Conservation (phyloP, 2,797 vertebrate genomes). For the Cynopterus sphinx region DNA sequence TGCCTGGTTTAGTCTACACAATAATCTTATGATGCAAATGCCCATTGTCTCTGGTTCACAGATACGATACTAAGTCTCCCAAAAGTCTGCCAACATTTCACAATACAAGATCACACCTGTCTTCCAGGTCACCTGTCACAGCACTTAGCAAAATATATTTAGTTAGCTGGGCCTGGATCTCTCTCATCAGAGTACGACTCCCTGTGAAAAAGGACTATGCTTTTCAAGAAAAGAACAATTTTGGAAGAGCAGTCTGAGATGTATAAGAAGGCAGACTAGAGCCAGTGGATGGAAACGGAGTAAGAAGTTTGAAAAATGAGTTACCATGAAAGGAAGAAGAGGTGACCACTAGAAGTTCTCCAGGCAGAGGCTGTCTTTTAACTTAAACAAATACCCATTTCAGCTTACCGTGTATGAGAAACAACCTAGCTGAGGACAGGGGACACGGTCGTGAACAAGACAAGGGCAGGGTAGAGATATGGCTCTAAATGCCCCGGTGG, state of each 20-base stretch:
- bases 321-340: background rate
- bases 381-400: background rate
- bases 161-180: background rate
- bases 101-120: background rate
- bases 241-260: background rate
- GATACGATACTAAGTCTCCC: background rate
- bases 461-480: accelerated
- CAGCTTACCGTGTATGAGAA: background rate
- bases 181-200: background rate
- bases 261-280: background rate
- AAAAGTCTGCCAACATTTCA: background rate
- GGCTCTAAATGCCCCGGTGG: background rate
- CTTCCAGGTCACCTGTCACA: background rate
- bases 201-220: background rate
- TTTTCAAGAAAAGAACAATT: background rate
- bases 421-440: background rate
- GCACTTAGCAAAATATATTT: background rate
- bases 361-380: background rate
- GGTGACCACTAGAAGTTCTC: background rate
- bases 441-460: accelerated
- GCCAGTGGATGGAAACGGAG: background rate
- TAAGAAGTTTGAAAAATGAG: background rate
- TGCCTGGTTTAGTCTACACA: background rate
- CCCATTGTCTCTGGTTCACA: background rate
- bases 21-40: too few relatives aligned